Evolutionary conservation across 2,797 vertebrate species (phyloP), one percentile per base, ranked within the genome.

Genomic region (Apodemus agrarius): DNA sequence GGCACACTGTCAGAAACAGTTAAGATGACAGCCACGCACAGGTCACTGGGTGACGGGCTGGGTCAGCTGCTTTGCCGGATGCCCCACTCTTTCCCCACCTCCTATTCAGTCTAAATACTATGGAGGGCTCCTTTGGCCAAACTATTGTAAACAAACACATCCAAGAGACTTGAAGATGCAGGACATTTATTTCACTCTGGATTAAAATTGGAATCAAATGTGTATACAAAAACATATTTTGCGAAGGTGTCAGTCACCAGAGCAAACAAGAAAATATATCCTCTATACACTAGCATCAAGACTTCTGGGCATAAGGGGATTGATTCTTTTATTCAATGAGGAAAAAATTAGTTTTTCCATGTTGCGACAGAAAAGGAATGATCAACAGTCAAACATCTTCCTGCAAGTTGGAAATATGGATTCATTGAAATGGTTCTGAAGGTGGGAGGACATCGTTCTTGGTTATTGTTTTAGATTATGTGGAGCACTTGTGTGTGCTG

Each of bases 11-110:
- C 99, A 99, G 99, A 99, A 99, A 98, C 98, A 97, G 99, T 99
- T 99, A 99, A 98, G 98, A 98, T 99, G 99, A 99, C 99, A 99
- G 99, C 99, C 98, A 99, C 99, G 99, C 99, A 99, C 99, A 99
- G 99, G 99, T 99, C 99, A 99, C 98, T 99, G 99, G 99, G 99
- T 99, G 99, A 99, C 99, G 99, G 99, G 99, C 99, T 99, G 99
- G 99, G 99, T 99, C 99, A 99, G 98, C 98, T 99, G 99, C 99
- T 99, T 99, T 99, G 99, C 99, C 97, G 98, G 98, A 98, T 98
- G 99, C 98, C 98, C 97, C 98, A 98, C 98, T 97, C 97, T 97
- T 97, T 97, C 97, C 98, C 95, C 75, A 94, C 91, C 87, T 94
- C 97, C 97, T 96, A 90, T 93, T 98, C 98, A 97, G 96, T 98